Conservation (phyloP, 2,888 invertebrate species). For the Strigamia transsilvanica region DNA sequence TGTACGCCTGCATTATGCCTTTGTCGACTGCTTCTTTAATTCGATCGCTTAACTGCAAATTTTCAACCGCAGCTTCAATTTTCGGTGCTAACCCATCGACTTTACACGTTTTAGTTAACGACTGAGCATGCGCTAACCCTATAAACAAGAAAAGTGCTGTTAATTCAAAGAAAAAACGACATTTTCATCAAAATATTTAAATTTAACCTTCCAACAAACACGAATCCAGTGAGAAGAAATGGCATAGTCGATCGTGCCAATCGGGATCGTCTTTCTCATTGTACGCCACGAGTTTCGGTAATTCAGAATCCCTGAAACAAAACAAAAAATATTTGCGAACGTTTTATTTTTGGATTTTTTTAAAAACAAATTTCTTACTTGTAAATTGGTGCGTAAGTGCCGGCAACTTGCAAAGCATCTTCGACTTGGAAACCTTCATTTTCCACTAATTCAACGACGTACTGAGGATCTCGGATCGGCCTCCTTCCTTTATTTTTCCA, state of each 20-base stretch:
- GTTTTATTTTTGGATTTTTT: not conserved
- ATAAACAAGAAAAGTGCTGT: not conserved
- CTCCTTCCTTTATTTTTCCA: slow-evolving; percentile 2
- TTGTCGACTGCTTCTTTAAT: not conserved
- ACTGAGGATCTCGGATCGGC: not conserved
- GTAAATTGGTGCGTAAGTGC: not conserved
- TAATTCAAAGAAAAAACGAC: no score
- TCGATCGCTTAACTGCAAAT: not conserved
- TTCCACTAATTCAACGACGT: not conserved
- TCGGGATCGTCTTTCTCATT: slow-evolving; percentile 34
- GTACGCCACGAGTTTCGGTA: not conserved
- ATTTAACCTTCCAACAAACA: slow-evolving; percentile 49
- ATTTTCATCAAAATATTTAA: no score
- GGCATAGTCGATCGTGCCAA: slow-evolving; percentile 48
- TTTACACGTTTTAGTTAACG: slow-evolving; percentile 18
- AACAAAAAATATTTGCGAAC: not conserved
- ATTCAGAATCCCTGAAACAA: not conserved
- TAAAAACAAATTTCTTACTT: not conserved
- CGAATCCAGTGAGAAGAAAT: slow-evolving; percentile 18
- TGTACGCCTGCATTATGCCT: not conserved
- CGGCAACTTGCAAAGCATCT: not conserved
- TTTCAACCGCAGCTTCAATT: not conserved
- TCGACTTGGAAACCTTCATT: not conserved
- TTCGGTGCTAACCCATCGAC: not conserved
- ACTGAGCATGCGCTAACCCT: slow-evolving; percentile 27